Evolutionary conservation across 1,140 invertebrate species (phyloP).

Genomic region (Drepana arcuata): DNA sequence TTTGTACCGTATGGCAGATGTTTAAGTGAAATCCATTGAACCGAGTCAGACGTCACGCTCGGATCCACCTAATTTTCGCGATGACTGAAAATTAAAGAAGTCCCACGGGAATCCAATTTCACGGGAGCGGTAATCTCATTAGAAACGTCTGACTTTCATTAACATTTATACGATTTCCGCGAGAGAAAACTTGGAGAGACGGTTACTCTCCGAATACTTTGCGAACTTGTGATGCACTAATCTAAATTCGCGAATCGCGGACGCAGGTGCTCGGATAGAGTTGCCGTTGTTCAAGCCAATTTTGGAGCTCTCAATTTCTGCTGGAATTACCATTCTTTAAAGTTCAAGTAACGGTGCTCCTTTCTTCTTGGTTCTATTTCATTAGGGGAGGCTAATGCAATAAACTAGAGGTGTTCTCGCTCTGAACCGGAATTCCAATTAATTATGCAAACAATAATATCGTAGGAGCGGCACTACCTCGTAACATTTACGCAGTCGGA

Average conservation of each 20-base stretch:
- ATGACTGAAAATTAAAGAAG: constrained; percentile 63
- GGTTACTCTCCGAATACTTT: constrained; percentile 16
- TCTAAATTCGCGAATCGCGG: constrained; percentile 40
- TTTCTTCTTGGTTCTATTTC: background rate
- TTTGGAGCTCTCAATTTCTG: constrained; percentile 38
- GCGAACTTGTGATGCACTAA: constrained; percentile 45
- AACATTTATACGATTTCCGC: constrained; percentile 64
- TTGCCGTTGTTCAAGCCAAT: constrained; percentile 22
- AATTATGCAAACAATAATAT: no score
- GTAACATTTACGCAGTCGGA: no score
- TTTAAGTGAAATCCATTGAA: background rate
- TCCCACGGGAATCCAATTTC: constrained; percentile 60
- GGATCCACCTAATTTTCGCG: constrained; percentile 54
- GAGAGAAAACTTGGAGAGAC: constrained; percentile 38
- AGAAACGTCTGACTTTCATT: constrained; percentile 64
- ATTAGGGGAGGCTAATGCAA: no score
- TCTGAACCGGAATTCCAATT: no score
- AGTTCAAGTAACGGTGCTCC: background rate
- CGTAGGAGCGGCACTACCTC: no score
- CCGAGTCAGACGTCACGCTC: constrained; percentile 21
- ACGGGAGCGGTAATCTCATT: constrained; percentile 63
- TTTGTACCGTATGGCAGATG: no score
- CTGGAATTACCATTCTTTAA: constrained; percentile 25
- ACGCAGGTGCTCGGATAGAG: constrained; percentile 35
- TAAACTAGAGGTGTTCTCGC: no score